Evolutionary conservation across 1,140 invertebrate genomes (phyloP).

Genomic region (Popillia japonica): DNA sequence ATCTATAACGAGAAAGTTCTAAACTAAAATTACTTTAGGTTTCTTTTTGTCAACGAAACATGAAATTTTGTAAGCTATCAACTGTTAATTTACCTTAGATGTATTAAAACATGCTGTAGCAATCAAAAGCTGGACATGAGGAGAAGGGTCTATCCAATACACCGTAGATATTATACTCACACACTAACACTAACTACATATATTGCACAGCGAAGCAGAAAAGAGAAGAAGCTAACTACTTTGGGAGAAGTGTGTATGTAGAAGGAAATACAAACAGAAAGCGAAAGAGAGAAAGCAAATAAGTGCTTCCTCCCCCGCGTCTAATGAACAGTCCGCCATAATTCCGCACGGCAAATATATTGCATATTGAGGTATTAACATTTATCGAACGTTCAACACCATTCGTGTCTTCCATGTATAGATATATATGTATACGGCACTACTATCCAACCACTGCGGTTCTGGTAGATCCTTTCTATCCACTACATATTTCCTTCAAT

Average conservation of each 20-base stretch:
- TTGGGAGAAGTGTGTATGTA: not conserved
- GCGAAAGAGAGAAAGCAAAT: constrained; percentile 17
- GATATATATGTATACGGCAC: not conserved
- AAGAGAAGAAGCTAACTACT: not conserved
- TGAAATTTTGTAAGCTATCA: no score
- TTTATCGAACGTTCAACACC: constrained; percentile 53
- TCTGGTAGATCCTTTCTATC: constrained; percentile 6
- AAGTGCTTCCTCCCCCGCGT: constrained; percentile 48
- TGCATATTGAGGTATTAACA: constrained; percentile 60
- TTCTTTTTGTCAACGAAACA: no score
- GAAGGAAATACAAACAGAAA: constrained; percentile 1
- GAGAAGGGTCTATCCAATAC: constrained; percentile 40
- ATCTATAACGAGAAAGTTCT: no score
- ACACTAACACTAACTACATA: not conserved
- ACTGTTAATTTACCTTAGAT: not conserved
- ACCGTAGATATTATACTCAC: not conserved
- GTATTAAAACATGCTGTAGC: constrained; percentile 9
- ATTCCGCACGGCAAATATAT: constrained; percentile 56
- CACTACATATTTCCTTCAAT: constrained; percentile 38
- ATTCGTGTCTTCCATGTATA: constrained; percentile 26
- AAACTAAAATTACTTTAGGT: no score
- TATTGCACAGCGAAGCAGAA: not conserved
- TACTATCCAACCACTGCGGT: not conserved
- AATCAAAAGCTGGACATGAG: constrained; percentile 29
- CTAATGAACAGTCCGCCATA: constrained; percentile 51